Percentiles rank a stretch among this genome's conserved stretches.
Conservation (phyloP, 2,888 invertebrate genomes). For the Cataglyphis livida region DNA sequence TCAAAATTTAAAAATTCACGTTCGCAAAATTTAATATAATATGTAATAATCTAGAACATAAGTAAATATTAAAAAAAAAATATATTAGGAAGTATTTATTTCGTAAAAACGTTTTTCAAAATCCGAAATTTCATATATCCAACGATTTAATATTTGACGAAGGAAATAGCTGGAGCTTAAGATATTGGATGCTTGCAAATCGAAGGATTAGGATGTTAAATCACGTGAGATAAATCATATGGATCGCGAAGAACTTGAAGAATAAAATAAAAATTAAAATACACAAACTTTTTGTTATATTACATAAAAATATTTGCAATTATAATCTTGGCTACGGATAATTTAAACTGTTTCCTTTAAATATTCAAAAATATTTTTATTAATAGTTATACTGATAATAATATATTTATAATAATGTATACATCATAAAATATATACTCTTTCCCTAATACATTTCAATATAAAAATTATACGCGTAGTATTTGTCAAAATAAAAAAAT, state of each 20-base stretch:
- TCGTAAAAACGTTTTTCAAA: conserved; percentile 16
- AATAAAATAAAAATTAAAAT: not conserved
- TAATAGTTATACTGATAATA: not conserved
- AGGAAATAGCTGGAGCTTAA: conserved; percentile 18
- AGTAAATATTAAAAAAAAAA: not conserved
- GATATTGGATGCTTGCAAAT: conserved; percentile 31
- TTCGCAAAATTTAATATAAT: conserved; percentile 2
- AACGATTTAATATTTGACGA: conserved; percentile 37
- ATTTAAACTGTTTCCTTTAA: not conserved
- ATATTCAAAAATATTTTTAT: not conserved
- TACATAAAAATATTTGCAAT: conserved; percentile 7
- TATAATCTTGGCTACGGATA: not conserved
- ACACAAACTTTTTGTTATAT: conserved; percentile 15
- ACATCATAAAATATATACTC: not conserved
- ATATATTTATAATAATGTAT: too few species aligned
- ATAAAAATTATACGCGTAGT: too few species aligned
- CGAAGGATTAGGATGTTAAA: conserved; percentile 28
- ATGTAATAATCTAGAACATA: not conserved
- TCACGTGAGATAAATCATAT: not conserved
- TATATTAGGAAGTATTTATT: not conserved
- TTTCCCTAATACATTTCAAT: not conserved
- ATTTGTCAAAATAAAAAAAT: not conserved
- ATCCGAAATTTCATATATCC: conserved; percentile 33
- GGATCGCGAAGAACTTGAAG: not conserved
- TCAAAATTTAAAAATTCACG: not conserved